These are phyloP conservation scores for Adoxophyes honmai DNA, from an alignment of 1,140 invertebrate species.

Conservation along the genomic window DNA sequence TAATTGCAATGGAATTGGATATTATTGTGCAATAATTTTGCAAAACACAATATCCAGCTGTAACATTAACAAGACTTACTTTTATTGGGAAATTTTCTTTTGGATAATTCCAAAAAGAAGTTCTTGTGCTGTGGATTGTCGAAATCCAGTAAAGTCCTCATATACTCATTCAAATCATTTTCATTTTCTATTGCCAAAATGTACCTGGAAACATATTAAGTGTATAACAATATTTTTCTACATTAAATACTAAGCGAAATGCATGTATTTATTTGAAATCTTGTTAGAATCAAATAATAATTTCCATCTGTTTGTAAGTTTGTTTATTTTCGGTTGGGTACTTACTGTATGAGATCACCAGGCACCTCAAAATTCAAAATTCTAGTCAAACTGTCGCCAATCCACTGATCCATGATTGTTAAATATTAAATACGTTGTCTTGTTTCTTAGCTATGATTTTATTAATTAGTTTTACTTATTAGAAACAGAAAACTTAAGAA, in stretches of 20 bases:
- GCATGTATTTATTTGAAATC: no score
- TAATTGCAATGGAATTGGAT: background rate
- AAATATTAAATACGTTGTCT: background rate
- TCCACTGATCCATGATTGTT: slow-evolving; percentile 77
- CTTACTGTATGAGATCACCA: slow-evolving; percentile 81
- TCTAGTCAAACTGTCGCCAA: slow-evolving; percentile 76
- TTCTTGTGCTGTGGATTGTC: slow-evolving; percentile 80
- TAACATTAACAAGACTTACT: slow-evolving; percentile 30
- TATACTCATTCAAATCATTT: slow-evolving; percentile 83
- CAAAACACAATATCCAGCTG: background rate
- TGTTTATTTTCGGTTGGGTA: slow-evolving; percentile 17
- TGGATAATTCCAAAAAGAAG: slow-evolving; percentile 82
- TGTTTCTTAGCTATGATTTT: slow-evolving; percentile 1
- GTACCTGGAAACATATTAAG: slow-evolving; percentile 68
- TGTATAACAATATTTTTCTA: no score
- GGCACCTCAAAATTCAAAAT: slow-evolving; percentile 82
- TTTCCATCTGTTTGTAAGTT: no score
- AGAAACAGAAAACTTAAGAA: no score
- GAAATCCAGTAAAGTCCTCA: slow-evolving; percentile 82
- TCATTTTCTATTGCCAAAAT: slow-evolving; percentile 81
- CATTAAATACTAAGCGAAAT: no score
- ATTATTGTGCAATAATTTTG: slow-evolving; percentile 10
- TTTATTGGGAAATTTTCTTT: slow-evolving; percentile 64
- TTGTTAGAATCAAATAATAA: no score
- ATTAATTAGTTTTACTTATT: no score